Evolutionary conservation across 2,113 vertebrate genomes (phyloP).

Genomic region (Tetraodon nigroviridis): DNA sequence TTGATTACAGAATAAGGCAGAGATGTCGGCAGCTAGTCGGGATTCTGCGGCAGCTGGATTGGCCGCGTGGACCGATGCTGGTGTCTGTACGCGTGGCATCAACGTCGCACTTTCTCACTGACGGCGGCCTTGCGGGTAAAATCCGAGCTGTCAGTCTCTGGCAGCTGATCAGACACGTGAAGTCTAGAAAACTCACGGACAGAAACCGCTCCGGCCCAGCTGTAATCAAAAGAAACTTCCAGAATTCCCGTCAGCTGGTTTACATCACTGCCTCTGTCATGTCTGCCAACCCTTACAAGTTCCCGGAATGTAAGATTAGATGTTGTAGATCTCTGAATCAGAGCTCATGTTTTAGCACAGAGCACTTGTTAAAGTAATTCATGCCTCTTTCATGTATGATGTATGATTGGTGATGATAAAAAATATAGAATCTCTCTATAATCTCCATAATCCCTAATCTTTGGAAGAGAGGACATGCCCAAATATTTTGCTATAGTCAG

Average conservation of each 20-base stretch:
- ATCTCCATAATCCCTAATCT: too few relatives aligned
- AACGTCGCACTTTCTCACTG: slow-evolving; percentile 1
- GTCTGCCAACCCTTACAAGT: slow-evolving; percentile 30
- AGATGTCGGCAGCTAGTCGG: background rate
- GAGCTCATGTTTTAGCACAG: background rate
- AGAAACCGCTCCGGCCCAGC: slow-evolving; percentile 14
- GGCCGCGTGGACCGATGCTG: background rate
- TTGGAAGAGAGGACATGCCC: too few relatives aligned
- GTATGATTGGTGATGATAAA: too few relatives aligned
- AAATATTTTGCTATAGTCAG: too few relatives aligned
- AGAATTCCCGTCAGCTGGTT: slow-evolving; percentile 12
- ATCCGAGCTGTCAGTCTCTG: slow-evolving; percentile 9
- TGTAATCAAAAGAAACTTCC: slow-evolving; percentile 19
- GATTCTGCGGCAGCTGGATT: background rate
- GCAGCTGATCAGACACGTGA: slow-evolving; percentile 36
- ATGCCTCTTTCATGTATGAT: too few relatives aligned
- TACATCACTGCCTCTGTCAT: slow-evolving; percentile 10
- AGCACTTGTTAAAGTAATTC: too few relatives aligned
- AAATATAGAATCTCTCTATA: too few relatives aligned
- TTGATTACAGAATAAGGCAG: slow-evolving; percentile 2
- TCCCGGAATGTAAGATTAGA: slow-evolving; percentile 16
- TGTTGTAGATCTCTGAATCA: background rate
- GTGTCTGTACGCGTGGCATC: background rate
- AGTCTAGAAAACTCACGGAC: slow-evolving; percentile 23
- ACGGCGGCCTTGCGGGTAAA: slow-evolving; percentile 12